phyloP scores from a whole-genome alignment of 2,797 vertebrate genomes.

The Columba guinea region DNA sequence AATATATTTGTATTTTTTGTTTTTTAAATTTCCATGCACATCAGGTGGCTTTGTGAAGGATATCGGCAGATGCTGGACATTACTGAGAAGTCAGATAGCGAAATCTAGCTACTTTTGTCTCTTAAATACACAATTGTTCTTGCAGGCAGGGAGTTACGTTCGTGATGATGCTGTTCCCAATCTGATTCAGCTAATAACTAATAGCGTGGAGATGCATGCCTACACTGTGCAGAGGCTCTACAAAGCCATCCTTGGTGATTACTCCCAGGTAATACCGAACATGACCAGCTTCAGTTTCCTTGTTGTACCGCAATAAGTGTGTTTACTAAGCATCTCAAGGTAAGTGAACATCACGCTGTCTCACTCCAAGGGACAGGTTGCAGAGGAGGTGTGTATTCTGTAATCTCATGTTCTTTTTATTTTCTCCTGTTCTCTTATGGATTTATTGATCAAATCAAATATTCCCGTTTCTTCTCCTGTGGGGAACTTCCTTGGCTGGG shows the following conservation, averaged over 20 bases:
- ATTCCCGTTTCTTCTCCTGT: background rate
- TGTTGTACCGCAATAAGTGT: background rate
- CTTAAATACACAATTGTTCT: slow-evolving; percentile 41
- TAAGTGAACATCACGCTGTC: background rate
- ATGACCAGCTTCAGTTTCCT: background rate
- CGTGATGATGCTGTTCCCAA: slow-evolving; percentile 98
- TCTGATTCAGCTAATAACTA: slow-evolving; percentile 99
- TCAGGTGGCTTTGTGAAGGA: background rate
- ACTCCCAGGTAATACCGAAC: slow-evolving; percentile 88
- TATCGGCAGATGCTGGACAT: background rate
- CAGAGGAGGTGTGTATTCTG: background rate
- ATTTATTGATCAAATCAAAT: background rate
- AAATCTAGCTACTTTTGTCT: background rate
- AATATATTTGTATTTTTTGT: too few species aligned
- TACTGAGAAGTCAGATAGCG: background rate
- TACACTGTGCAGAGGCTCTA: slow-evolving; percentile 99
- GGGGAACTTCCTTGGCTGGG: background rate
- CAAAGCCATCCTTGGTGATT: slow-evolving; percentile 97
- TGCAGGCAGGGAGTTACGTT: slow-evolving; percentile 97
- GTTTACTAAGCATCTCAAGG: background rate
- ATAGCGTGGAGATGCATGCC: slow-evolving; percentile 97
- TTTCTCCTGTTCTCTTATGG: background rate
- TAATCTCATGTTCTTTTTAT: background rate
- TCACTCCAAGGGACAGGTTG: background rate
- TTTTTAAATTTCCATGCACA: background rate